phyloP scores from a whole-genome alignment of 2,113 vertebrate genomes.

The Mormyrus iriodes region DNA sequence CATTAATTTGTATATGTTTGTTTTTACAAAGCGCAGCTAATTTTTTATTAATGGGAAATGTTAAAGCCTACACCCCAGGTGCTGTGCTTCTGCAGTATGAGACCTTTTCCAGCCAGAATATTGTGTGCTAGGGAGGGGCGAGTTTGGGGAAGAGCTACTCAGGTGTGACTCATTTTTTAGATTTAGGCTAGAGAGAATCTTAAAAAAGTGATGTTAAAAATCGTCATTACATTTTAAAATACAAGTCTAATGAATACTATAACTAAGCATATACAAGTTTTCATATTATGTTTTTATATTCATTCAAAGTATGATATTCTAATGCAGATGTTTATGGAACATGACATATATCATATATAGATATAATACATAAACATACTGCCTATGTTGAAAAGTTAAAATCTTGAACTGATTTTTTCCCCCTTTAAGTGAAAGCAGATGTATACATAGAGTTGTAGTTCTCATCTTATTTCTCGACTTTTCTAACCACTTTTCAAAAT shows the following conservation, averaged over 20 bases:
- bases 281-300: background rate
- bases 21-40: background rate
- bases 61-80: background rate
- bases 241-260: background rate
- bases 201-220: background rate
- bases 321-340: background rate
- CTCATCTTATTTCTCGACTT: background rate
- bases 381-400: background rate
- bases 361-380: background rate
- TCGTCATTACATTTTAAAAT: background rate
- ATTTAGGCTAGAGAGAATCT: background rate
- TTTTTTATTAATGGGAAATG: background rate
- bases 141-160: background rate
- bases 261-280: background rate
- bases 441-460: background rate
- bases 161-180: background rate
- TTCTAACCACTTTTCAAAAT: slow-evolving; percentile 54
- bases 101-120: background rate
- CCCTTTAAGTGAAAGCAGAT: background rate
- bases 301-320: background rate
- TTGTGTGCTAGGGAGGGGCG: background rate
- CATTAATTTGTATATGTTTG: background rate
- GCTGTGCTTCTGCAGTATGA: background rate
- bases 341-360: background rate
- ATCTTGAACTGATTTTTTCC: background rate